Evolutionary conservation across 2,113 vertebrate species (phyloP).

Genomic region (Oncorhynchus tshawytscha): DNA sequence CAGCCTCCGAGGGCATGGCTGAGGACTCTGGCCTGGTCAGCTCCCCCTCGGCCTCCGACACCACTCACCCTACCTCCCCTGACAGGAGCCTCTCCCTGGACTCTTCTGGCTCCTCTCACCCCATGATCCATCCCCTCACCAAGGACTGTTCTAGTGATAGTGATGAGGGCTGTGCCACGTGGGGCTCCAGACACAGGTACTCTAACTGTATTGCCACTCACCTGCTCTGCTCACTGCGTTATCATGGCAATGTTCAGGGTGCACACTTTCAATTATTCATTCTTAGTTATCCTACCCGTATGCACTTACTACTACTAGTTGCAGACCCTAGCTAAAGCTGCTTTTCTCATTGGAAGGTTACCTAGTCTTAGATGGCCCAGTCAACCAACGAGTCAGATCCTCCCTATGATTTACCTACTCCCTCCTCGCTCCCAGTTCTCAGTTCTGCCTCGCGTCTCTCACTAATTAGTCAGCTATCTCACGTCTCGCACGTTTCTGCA

Average conservation of each 20-base stretch:
- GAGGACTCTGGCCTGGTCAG: conserved; percentile 83
- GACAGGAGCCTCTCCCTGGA: conserved; percentile 27
- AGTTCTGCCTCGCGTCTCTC: conserved; percentile 10
- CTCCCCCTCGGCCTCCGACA: conserved; percentile 73
- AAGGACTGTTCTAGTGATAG: conserved; percentile 63
- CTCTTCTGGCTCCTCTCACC: conserved; percentile 21
- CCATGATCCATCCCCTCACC: conserved; percentile 41
- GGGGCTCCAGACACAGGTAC: conserved; percentile 72
- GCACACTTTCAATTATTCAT: no score
- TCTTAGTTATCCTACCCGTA: no score
- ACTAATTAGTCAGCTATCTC: conserved; percentile 9
- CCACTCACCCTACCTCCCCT: conserved; percentile 78
- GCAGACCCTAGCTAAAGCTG: no score
- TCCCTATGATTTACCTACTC: conserved; percentile 15
- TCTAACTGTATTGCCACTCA: not conserved
- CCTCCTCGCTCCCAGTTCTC: conserved; percentile 8
- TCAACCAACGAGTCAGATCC: not conserved
- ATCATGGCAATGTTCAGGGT: no score
- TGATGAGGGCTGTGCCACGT: conserved; percentile 63
- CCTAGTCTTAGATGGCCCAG: not conserved
- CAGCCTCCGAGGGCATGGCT: conserved; percentile 81
- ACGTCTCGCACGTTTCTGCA: conserved; percentile 3
- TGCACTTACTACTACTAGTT: no score
- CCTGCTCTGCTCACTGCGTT: not conserved
- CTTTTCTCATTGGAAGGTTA: no score